phyloP scores from a whole-genome alignment of 2,797 vertebrate genomes.

The Lagorchestes hirsutus region DNA sequence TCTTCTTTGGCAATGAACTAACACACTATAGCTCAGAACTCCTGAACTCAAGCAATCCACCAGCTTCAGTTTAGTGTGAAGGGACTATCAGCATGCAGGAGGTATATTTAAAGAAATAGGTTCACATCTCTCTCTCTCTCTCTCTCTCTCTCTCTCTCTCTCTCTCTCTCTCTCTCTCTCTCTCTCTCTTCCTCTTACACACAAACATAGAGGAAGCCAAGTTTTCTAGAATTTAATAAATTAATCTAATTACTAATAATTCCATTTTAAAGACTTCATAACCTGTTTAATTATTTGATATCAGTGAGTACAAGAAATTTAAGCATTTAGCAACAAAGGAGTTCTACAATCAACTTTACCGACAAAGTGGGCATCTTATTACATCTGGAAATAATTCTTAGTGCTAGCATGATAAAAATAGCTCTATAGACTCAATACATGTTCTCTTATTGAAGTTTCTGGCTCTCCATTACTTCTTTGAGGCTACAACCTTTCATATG shows the following conservation, averaged over 20 bases:
- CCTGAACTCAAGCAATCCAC: background rate
- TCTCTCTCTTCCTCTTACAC: too few relatives aligned
- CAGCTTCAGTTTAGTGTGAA: background rate
- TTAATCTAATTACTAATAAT: background rate
- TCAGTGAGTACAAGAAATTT: background rate
- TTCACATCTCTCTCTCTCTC: background rate
- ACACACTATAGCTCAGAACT: background rate
- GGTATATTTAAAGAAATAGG: background rate
- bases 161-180: too few relatives aligned
- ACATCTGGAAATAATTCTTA: constrained; percentile 1
- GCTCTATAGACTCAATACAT: background rate
- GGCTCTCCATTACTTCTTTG: constrained; percentile 6
- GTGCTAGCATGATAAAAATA: background rate
- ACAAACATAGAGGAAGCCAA: background rate
- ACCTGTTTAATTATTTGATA: background rate
- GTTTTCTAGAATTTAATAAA: background rate
- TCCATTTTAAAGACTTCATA: background rate
- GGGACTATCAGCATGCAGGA: background rate
- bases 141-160: too few relatives aligned
- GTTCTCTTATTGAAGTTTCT: background rate
- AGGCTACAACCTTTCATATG: background rate
- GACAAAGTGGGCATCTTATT: background rate
- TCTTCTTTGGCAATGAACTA: too few relatives aligned
- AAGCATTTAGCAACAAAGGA: background rate
- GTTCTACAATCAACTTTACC: background rate